Percentiles rank a stretch among this genome's conserved stretches.
Evolutionary conservation across 2,888 invertebrate genomes (phyloP).

Genomic region (Zygaena filipendulae): DNA sequence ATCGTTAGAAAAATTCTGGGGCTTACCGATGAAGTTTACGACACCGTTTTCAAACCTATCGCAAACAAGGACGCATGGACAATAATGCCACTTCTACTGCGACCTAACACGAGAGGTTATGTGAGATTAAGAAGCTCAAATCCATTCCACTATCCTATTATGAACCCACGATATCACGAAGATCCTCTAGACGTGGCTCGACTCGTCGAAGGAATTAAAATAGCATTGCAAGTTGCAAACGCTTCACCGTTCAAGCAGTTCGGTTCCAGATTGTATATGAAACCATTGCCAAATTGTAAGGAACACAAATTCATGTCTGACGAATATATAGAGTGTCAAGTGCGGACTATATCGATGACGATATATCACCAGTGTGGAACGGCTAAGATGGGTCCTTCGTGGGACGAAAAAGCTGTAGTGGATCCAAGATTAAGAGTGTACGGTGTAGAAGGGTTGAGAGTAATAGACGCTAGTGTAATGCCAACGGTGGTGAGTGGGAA

Average conservation of each 20-base stretch:
- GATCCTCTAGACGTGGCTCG: slow-evolving; percentile 81
- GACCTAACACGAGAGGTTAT: slow-evolving; percentile 83
- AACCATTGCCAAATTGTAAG: slow-evolving; percentile 83
- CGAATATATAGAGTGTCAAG: slow-evolving; percentile 88
- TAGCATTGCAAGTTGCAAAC: slow-evolving; percentile 77
- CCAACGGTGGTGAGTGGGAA: slow-evolving; percentile 90
- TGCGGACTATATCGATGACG: slow-evolving; percentile 88
- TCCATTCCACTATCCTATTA: slow-evolving; percentile 87
- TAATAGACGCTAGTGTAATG: slow-evolving; percentile 91
- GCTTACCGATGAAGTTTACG: slow-evolving; percentile 81
- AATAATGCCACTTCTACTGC: slow-evolving; percentile 83
- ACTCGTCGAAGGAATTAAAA: slow-evolving; percentile 86
- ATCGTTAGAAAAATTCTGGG: slow-evolving; percentile 82
- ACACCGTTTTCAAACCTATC: slow-evolving; percentile 83
- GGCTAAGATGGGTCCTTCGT: slow-evolving; percentile 87
- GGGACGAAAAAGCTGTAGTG: slow-evolving; percentile 83
- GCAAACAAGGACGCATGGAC: slow-evolving; percentile 85
- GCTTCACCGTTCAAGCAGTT: slow-evolving; percentile 84
- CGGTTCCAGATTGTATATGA: slow-evolving; percentile 78
- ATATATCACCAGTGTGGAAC: slow-evolving; percentile 92
- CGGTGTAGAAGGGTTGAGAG: slow-evolving; percentile 81
- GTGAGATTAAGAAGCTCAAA: slow-evolving; percentile 80
- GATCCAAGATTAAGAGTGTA: slow-evolving; percentile 82
- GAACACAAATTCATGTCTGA: slow-evolving; percentile 79
- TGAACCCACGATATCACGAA: slow-evolving; percentile 93